Evolutionary conservation across 2,113 vertebrate species (phyloP).

Genomic region (Synodontis membranacea): DNA sequence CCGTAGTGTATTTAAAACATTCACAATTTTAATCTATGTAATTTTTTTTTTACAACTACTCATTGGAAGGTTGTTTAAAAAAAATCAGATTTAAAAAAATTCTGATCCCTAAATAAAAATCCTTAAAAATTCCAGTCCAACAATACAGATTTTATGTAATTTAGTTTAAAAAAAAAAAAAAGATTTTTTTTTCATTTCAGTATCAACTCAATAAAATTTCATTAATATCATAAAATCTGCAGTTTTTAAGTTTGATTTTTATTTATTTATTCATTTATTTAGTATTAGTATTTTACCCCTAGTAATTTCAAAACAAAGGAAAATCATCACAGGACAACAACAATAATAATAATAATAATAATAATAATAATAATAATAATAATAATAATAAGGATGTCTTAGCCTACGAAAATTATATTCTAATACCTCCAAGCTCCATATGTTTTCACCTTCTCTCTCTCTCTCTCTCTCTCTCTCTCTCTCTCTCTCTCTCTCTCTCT

Average conservation of each 20-base stretch:
- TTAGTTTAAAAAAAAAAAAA: no score
- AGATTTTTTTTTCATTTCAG: no score
- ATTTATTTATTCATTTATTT: no score
- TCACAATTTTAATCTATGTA: neutral
- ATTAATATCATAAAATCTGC: no score
- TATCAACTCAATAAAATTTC: no score
- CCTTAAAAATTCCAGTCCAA: neutral
- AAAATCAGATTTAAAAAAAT: neutral
- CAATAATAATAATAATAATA: no score
- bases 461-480: neutral
- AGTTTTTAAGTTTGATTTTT: no score
- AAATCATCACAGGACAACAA: neutral
- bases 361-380: no score
- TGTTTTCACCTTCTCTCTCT: neutral
- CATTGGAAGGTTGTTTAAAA: neutral
- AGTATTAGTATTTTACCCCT: no score
- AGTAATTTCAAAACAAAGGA: neutral
- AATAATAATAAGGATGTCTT: no score
- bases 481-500: conserved; percentile 6
- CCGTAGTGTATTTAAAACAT: neutral
- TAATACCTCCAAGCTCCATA: no score
- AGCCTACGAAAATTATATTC: neutral
- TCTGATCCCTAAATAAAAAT: no score
- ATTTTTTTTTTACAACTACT: neutral
- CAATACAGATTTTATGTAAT: neutral